phyloP scores from a whole-genome alignment of 1,140 invertebrate genomes.

The Megalonaias nervosa region DNA sequence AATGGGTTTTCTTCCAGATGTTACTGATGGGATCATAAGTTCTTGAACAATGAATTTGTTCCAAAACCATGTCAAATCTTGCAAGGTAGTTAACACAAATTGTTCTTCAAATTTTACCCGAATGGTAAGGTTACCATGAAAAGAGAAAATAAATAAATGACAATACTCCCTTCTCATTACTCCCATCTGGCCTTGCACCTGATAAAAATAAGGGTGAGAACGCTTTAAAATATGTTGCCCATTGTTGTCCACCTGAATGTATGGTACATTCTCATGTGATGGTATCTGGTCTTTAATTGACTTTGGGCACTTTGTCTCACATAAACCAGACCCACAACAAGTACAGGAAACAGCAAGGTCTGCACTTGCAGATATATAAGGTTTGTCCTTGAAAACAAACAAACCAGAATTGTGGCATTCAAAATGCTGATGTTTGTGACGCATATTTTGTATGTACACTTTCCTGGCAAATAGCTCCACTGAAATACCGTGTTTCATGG shows the following conservation, averaged over 20 bases:
- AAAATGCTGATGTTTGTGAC: conserved; percentile 22
- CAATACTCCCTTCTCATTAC: neutral
- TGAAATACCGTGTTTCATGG: conserved; percentile 32
- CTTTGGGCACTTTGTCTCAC: conserved; percentile 29
- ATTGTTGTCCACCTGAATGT: too few relatives aligned
- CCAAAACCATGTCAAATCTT: neutral
- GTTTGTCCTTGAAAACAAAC: neutral
- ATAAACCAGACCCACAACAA: conserved; percentile 23
- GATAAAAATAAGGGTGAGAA: neutral
- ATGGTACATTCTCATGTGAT: too few relatives aligned
- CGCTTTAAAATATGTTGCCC: neutral
- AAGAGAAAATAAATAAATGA: conserved; percentile 7
- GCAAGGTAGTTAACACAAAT: neutral
- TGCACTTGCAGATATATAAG: conserved; percentile 20
- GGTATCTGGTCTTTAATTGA: conserved; percentile 8
- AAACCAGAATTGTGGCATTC: conserved; percentile 16
- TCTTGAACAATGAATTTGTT: neutral
- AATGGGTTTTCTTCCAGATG: neutral
- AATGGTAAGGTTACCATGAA: conserved; percentile 2
- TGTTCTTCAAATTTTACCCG: too few relatives aligned
- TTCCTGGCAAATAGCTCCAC: conserved; percentile 23
- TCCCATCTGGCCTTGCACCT: conserved; percentile 9
- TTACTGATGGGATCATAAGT: neutral
- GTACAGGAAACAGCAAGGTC: conserved; percentile 7
- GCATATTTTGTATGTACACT: conserved; percentile 9